These are phyloP conservation scores for Ennomos erosarius DNA, from an alignment of 2,888 invertebrate species.

Conservation along the genomic window DNA sequence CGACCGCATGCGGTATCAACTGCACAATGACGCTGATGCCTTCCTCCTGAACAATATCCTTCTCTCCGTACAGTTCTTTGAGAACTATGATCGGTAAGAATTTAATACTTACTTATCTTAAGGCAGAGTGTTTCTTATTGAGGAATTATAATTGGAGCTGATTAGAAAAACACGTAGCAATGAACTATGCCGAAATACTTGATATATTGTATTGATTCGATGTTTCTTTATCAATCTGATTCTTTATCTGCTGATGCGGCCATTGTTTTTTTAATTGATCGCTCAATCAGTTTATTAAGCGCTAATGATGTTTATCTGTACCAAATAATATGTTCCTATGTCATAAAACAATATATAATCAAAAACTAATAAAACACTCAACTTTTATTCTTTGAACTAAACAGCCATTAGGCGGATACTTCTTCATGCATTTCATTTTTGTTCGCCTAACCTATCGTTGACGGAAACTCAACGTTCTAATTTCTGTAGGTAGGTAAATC, in stretches of 20 bases:
- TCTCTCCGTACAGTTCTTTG: conserved; percentile 91
- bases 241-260: conserved; percentile 11
- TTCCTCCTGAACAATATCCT: conserved; percentile 92
- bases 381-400: no score
- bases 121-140: no score
- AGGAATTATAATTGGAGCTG: no score
- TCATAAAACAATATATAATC: conserved; percentile 14
- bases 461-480: no score
- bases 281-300: conserved; percentile 22
- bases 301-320: conserved; percentile 21
- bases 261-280: conserved; percentile 17
- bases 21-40: conserved; percentile 86
- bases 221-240: conserved; percentile 8
- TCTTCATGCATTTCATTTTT: no score
- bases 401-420: no score
- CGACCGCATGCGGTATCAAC: conserved; percentile 84
- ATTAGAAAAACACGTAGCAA: no score
- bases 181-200: no score
- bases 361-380: not conserved
- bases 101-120: no score
- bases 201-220: no score
- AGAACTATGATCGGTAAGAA: conserved; percentile 89
- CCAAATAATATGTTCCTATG: conserved; percentile 7
- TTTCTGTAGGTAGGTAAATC: no score
- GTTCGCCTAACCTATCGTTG: no score